A percentile compares a stretch with the other conserved stretches of the same genome.
Evolutionary conservation across 2,113 vertebrate genomes (phyloP).

Genomic region (Ictidomys tridecemlineatus): DNA sequence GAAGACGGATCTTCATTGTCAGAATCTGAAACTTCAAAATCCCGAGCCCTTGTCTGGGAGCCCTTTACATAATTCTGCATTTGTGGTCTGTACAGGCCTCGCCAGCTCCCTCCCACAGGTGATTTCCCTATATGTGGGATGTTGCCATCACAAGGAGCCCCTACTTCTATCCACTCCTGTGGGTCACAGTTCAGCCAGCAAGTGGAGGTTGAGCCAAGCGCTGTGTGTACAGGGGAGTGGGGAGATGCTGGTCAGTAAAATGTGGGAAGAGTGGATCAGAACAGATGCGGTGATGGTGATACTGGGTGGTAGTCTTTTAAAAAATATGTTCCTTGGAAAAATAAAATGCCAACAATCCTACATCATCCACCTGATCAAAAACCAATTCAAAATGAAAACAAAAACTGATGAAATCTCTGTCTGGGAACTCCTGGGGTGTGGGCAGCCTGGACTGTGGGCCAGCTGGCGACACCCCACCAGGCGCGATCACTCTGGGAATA

Average conservation of each 20-base stretch:
- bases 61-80: background rate
- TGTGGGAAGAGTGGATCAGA: background rate
- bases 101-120: fast-evolving
- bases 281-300: background rate
- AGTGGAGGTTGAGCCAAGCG: background rate
- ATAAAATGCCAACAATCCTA: background rate
- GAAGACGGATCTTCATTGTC: background rate
- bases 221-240: background rate
- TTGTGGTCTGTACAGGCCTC: background rate
- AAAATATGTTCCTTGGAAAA: constrained; percentile 27
- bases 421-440: background rate
- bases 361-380: background rate
- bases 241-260: background rate
- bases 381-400: background rate
- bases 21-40: background rate
- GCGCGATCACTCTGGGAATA: background rate
- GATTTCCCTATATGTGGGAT: background rate
- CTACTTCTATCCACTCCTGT: background rate
- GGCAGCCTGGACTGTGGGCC: background rate
- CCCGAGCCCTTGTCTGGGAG: background rate
- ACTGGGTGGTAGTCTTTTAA: background rate
- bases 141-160: background rate
- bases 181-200: fast-evolving
- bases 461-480: fast-evolving
- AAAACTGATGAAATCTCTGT: background rate